These are phyloP conservation scores for Entomobrya multifasciata DNA, from an alignment of 2,888 invertebrate species.

Conservation along the genomic window DNA sequence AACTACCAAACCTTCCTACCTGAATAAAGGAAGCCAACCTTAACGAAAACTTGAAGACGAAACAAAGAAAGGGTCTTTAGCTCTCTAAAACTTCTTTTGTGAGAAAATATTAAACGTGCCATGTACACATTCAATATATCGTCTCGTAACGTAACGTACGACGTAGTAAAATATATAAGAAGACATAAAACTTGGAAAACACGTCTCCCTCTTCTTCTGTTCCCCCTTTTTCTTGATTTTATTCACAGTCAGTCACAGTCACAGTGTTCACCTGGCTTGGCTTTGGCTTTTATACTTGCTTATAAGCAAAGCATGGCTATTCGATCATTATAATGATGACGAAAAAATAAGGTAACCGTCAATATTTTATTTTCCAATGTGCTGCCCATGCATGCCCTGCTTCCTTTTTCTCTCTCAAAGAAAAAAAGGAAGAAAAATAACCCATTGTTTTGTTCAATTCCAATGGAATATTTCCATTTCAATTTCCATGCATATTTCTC, in stretches of 20 bases:
- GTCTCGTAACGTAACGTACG: neutral
- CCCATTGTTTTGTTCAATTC: slow-evolving; percentile 32
- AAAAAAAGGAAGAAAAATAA: slow-evolving; percentile 16
- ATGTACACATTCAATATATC: no score
- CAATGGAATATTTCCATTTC: slow-evolving; percentile 23
- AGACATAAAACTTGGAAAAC: slow-evolving; percentile 8
- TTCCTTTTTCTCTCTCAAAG: slow-evolving; percentile 9
- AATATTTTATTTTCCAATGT: neutral
- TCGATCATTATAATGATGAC: neutral
- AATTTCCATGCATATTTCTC: neutral
- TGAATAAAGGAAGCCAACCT: slow-evolving; percentile 18
- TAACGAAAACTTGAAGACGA: neutral
- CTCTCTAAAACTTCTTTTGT: neutral
- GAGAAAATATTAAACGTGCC: slow-evolving; percentile 24
- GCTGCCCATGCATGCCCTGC: neutral
- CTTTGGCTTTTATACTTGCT: no score
- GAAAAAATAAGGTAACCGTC: slow-evolving; percentile 37
- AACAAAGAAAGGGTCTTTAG: slow-evolving; percentile 20
- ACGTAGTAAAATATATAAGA: neutral
- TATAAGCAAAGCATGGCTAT: neutral
- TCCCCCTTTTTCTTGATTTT: slow-evolving; percentile 15
- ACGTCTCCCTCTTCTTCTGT: neutral
- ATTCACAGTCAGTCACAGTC: neutral
- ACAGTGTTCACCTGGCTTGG: slow-evolving; percentile 22
- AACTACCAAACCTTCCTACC: neutral